Evolutionary conservation across 2,888 invertebrate genomes (phyloP).

Genomic region (Megamerina dolium): DNA sequence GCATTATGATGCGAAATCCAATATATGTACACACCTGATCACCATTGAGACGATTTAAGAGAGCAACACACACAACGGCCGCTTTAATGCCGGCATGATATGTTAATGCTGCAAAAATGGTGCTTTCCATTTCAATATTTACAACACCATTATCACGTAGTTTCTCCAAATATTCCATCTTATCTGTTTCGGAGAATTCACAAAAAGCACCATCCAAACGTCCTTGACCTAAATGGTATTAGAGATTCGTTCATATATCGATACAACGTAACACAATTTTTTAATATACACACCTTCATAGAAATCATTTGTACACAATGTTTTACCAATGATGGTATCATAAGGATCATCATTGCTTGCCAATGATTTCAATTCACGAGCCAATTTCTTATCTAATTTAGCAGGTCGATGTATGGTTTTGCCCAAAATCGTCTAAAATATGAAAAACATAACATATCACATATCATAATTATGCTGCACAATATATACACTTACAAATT

Average conservation of each 20-base stretch:
- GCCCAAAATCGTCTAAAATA: constrained; percentile 71
- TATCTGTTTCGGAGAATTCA: constrained; percentile 85
- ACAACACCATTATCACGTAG: constrained; percentile 74
- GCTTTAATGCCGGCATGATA: constrained; percentile 88
- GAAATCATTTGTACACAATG: constrained; percentile 95
- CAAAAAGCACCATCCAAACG: constrained; percentile 95
- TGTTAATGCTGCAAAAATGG: constrained; percentile 88
- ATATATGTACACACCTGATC: constrained; percentile 67
- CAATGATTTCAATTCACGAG: constrained; percentile 70
- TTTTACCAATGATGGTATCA: constrained; percentile 83
- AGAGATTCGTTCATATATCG: too few species aligned
- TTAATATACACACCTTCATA: constrained; percentile 70
- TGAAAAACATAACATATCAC: not conserved
- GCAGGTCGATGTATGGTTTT: constrained; percentile 76
- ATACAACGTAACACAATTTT: too few species aligned
- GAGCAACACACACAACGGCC: constrained; percentile 89
- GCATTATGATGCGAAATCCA: not conserved
- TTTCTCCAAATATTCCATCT: constrained; percentile 76
- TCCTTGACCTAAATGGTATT: constrained; percentile 88
- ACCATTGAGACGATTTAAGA: constrained; percentile 86
- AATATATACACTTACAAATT: constrained; percentile 60
- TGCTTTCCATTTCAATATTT: constrained; percentile 97
- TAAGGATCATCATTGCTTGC: constrained; percentile 73
- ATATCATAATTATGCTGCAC: not conserved
- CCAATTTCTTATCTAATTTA: constrained; percentile 73